Evolutionary conservation across 2,888 invertebrate genomes (phyloP).

Genomic region (Tipula helvola): DNA sequence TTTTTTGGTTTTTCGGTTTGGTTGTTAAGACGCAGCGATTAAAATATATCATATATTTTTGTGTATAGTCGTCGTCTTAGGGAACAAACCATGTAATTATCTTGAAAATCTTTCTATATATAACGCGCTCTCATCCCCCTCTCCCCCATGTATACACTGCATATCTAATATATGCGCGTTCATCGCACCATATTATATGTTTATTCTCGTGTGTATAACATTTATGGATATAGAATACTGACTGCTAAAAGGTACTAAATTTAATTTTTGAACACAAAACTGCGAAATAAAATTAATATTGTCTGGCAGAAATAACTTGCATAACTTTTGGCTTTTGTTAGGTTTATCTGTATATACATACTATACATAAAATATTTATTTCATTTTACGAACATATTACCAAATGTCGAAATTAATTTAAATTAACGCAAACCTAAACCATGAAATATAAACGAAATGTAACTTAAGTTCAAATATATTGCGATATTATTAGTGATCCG

Average conservation of each 20-base stretch:
- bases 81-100: background rate
- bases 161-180: background rate
- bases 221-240: background rate
- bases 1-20: background rate
- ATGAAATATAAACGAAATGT: background rate
- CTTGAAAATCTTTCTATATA: background rate
- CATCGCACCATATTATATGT: background rate
- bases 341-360: background rate
- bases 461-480: too few relatives aligned
- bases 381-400: background rate
- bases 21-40: background rate
- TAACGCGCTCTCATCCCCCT: background rate
- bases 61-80: background rate
- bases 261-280: background rate
- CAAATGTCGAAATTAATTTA: background rate
- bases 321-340: background rate
- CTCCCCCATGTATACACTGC: background rate
- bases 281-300: background rate
- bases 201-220: background rate
- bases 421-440: background rate
- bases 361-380: background rate
- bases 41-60: background rate
- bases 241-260: constrained; percentile 4
- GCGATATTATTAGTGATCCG: too few relatives aligned
- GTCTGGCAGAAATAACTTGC: background rate